Base-by-base conservation (phyloP, 1,140 invertebrate genomes). In the Brachionus koreanus region DNA sequence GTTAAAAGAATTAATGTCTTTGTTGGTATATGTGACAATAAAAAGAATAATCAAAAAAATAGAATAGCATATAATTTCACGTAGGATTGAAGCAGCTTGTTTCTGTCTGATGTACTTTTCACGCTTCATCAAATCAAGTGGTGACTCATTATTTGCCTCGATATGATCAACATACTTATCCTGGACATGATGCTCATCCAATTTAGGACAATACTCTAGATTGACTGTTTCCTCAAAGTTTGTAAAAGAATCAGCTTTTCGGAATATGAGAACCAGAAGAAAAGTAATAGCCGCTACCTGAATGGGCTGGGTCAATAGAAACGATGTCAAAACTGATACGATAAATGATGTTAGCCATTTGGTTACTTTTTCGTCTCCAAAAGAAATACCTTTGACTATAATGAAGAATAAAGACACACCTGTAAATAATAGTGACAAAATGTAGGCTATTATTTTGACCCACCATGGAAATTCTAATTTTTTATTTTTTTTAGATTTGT, bases 321-420 rank as follows among this genome's bases (percentile, higher is more conserved):
- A 86, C 0, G 90, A 90, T 49, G 87, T 87, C 79, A 91, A 88
- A 86, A 91, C 90, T 3, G 90, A 91, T 0, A 91, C 85, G 42
- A 91, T 74, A 83, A 91, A 87, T 0, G 90, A 90, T 1, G 89
- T 88, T 2, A 91, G 87, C 91, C 91, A 91, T 85, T 91, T 89
- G 69, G 88, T 87, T 39, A 89, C 89, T 83, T 90, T 91, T 25
- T 89, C 87, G 77, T 91, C 90, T 33, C 90, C 89, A 85, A 91
- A 91, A 82, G 86, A 86, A 74, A 91, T 89, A 23, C 90, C 90
- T 84, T 90, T 90, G 42, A 90, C 89, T 84, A 89, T 90, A 6
- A 91, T 87, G 85, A 91, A 90, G 79, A 90, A 88, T 0, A 88
- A 86, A 0, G 88, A 88, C 0, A 88, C 86, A 13, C 86, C 69